Evolutionary conservation across 1,140 invertebrate species (phyloP), one percentile per base, ranked within the genome.

Genomic region (Pantala flavescens): DNA sequence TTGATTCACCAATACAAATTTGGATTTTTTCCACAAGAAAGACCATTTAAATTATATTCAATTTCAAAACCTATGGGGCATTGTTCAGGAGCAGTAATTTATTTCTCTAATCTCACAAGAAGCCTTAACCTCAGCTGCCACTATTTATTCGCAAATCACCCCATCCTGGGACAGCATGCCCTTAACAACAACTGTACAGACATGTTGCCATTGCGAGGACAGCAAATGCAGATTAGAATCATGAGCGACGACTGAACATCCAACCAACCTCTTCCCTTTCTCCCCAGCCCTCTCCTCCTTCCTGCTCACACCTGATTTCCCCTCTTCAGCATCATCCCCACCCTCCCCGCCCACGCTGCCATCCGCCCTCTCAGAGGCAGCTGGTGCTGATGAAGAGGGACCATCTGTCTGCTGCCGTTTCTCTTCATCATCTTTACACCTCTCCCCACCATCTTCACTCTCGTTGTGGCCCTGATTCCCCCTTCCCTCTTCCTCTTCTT

Each of bases 201-300:
- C 49, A 63, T 63, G 49, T 16, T 63, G 49, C 49, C 49, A 63
- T 63, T 63, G 49, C 49, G n/a, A 63, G 49, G 49, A 63, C 49
- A 63, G 49, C 14, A 63, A 63, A 43, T 36, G 73, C 11, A 75
- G 49, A 63, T 21, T 7, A 63, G 49, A 63, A 63, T 63, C 49
- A 63, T 63, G 49, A 63, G 49, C 49, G 49, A 63, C 43, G 23
- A 42, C 21, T 43, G 14, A 23, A 43, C n/a, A 74, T 49, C 49
- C 71, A 81, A 84, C 84, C 84, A 84, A 84, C 84, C 84, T 84
- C 84, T 84, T 84, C 81, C 81, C 71, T 76, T 76, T 76, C 43
- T 78, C 77, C 63, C 76, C 82, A 78, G 78, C 80, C 76, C 76
- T 77, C 77, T 84, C 83, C 83, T 82, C 81, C 80, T 85, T 83